Percentiles rank a stretch among this genome's conserved stretches.
Evolutionary conservation across 2,888 invertebrate genomes (phyloP).

Genomic region (Spicauda simplicius): DNA sequence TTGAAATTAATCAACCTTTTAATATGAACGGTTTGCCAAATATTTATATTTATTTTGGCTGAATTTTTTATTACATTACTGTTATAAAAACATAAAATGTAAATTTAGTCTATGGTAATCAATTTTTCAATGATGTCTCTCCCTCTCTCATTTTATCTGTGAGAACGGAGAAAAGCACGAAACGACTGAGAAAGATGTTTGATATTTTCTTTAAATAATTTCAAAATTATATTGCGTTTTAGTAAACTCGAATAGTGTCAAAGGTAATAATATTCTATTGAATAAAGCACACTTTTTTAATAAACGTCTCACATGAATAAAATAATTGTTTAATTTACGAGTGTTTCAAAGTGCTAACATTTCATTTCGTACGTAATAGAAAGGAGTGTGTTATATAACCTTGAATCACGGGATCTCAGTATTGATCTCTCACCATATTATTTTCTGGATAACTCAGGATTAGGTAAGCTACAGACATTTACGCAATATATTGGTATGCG

Average conservation of each 20-base stretch:
- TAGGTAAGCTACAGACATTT: constrained; percentile 48
- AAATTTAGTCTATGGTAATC: background rate
- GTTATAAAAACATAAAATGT: background rate
- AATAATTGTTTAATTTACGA: constrained; percentile 41
- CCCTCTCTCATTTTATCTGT: constrained; percentile 39
- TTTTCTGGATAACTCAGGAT: constrained; percentile 41
- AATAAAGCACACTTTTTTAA: constrained; percentile 45
- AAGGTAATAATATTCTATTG: constrained; percentile 67
- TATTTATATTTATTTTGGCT: too few relatives aligned
- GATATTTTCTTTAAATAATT: constrained; percentile 59
- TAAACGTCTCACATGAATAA: constrained; percentile 38
- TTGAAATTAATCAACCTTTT: too few relatives aligned
- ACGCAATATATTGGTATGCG: constrained; percentile 26
- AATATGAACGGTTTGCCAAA: too few relatives aligned
- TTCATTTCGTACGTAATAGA: constrained; percentile 61
- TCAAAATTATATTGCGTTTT: constrained; percentile 64
- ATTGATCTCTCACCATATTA: constrained; percentile 66
- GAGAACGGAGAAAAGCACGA: constrained; percentile 45
- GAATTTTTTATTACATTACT: background rate
- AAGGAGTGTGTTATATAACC: constrained; percentile 82
- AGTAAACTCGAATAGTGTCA: constrained; percentile 69
- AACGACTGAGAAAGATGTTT: constrained; percentile 66
- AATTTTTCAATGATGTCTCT: background rate
- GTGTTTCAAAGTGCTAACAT: constrained; percentile 52
- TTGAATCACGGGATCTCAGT: constrained; percentile 82